Conservation (phyloP, 2,888 invertebrate genomes). For the Drosophila eohydei region DNA sequence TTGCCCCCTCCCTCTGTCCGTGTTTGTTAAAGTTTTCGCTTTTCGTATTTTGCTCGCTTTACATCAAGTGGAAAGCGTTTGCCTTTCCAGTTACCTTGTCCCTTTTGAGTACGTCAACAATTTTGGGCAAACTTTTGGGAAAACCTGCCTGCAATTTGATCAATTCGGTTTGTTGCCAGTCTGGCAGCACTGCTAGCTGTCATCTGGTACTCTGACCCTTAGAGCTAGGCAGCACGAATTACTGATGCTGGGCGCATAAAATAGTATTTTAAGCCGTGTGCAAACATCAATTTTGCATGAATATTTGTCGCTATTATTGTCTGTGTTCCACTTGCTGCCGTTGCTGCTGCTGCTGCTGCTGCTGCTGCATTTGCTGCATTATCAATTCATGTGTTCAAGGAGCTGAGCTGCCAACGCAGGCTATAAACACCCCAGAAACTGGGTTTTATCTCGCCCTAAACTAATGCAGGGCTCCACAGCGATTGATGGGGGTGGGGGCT, state of each 20-base stretch:
- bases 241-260: conserved; percentile 41
- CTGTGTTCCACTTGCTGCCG: conserved; percentile 18
- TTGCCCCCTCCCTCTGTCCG: neutral
- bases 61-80: conserved; percentile 18
- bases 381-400: conserved; percentile 69
- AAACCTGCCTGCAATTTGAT: conserved; percentile 5
- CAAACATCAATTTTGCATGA: conserved; percentile 71
- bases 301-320: conserved; percentile 35
- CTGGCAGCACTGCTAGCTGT: neutral
- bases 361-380: conserved; percentile 65
- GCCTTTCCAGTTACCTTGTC: conserved; percentile 11
- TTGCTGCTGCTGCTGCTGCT: conserved; percentile 35
- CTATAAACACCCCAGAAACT: conserved; percentile 62
- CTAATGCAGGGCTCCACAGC: conserved; percentile 11
- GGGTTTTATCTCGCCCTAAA: conserved; percentile 56
- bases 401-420: conserved; percentile 50
- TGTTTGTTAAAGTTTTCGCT: conserved; percentile 31
- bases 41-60: conserved; percentile 21
- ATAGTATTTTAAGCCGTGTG: conserved; percentile 38
- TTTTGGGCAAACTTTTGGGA: neutral
- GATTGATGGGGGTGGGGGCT: neutral
- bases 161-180: conserved; percentile 13
- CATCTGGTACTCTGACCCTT: neutral
- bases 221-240: neutral
- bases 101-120: neutral